Percentiles rank a stretch among this genome's conserved stretches.
These are phyloP conservation scores for Gopherus flavomarginatus DNA, from an alignment of 2,113 vertebrate genomes.

Conservation along the genomic window DNA sequence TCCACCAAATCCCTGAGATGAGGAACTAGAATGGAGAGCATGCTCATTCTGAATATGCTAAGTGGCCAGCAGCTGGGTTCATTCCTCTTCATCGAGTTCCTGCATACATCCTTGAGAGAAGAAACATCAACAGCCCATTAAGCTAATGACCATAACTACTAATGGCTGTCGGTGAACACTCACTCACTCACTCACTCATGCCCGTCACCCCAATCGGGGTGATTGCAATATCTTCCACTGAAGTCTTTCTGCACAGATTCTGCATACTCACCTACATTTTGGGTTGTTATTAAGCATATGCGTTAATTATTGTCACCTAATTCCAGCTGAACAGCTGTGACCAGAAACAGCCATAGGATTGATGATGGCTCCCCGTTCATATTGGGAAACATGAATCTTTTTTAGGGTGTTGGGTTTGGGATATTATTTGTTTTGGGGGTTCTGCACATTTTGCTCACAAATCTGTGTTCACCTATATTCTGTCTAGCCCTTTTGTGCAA, in stretches of 20 bases:
- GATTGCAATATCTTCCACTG: conserved; percentile 31
- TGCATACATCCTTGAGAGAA: conserved; percentile 9
- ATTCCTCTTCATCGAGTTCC: background rate
- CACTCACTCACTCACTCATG: too few relatives aligned
- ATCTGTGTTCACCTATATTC: background rate
- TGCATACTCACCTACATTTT: conserved; percentile 1
- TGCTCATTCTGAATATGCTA: background rate
- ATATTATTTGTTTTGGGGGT: background rate
- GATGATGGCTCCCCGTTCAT: background rate
- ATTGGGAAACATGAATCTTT: background rate
- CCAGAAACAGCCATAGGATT: background rate
- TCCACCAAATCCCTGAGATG: background rate
- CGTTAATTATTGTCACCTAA: background rate
- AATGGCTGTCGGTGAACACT: conserved; percentile 39
- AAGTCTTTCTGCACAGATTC: background rate
- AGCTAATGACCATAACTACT: conserved; percentile 49
- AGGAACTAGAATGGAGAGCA: background rate
- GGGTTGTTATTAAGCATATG: background rate
- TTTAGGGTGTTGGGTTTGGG: background rate
- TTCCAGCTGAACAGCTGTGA: background rate
- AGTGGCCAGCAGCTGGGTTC: background rate
- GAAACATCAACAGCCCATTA: conserved; percentile 33
- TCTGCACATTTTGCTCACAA: background rate
- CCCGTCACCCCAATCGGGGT: too few relatives aligned
- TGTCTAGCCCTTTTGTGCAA: background rate